phyloP scores from a whole-genome alignment of 2,797 vertebrate species.

The Epinephelus awoara region DNA sequence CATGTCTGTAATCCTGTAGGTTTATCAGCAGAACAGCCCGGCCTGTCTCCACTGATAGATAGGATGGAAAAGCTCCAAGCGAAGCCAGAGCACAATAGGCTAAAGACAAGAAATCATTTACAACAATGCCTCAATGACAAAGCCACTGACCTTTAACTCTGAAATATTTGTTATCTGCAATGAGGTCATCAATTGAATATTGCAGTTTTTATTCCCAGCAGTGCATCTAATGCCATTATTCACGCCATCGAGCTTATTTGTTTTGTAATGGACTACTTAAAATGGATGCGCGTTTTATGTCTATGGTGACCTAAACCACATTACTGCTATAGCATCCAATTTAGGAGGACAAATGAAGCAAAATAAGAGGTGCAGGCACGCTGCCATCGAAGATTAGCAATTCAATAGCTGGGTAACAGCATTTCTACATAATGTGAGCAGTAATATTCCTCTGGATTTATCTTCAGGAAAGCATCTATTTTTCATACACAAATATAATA shows the following conservation, averaged over 20 bases:
- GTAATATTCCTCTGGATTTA: constrained; percentile 78
- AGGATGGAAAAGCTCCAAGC: constrained; percentile 66
- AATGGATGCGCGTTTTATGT: constrained; percentile 51
- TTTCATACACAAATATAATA: constrained; percentile 77
- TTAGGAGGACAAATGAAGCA: constrained; percentile 67
- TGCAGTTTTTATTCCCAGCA: constrained; percentile 46
- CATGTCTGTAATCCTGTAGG: constrained; percentile 83
- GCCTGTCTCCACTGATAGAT: constrained; percentile 64
- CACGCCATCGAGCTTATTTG: constrained; percentile 62
- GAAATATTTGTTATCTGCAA: constrained; percentile 60
- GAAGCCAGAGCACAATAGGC: constrained; percentile 54
- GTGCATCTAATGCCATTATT: constrained; percentile 55
- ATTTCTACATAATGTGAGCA: constrained; percentile 70
- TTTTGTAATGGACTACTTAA: constrained; percentile 63
- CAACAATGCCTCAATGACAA: constrained; percentile 70
- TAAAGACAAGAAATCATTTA: constrained; percentile 67
- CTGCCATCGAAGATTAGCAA: constrained; percentile 64
- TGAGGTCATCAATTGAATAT: constrained; percentile 62
- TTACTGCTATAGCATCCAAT: constrained; percentile 60
- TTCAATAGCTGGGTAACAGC: constrained; percentile 60
- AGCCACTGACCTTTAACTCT: constrained; percentile 70
- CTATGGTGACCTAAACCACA: constrained; percentile 52
- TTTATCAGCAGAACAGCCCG: constrained; percentile 82
- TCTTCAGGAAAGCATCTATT: constrained; percentile 66
- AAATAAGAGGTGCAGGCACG: constrained; percentile 63